Evolutionary conservation across 2,888 invertebrate species (phyloP).

Genomic region (Drosophila sordidapex): DNA sequence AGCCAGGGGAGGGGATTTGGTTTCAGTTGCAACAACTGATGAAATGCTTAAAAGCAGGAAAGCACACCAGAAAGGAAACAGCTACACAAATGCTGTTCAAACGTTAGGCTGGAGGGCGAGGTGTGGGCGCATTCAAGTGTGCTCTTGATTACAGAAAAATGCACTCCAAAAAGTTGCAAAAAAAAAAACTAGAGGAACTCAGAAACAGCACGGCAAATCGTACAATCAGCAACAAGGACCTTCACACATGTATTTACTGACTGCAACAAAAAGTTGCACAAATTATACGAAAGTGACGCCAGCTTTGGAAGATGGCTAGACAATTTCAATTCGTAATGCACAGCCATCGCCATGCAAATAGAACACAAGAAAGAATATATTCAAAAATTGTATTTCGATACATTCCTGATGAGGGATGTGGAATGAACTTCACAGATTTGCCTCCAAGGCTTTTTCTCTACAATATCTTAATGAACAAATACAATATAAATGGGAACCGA

Average conservation of each 20-base stretch:
- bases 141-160: slow-evolving; percentile 78
- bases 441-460: neutral
- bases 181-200: slow-evolving; percentile 26
- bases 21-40: slow-evolving; percentile 70
- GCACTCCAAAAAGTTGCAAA: slow-evolving; percentile 69
- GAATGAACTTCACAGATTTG: neutral
- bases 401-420: neutral
- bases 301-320: slow-evolving; percentile 19
- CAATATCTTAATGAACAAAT: neutral
- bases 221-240: slow-evolving; percentile 37
- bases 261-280: slow-evolving; percentile 60
- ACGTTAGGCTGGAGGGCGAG: neutral
- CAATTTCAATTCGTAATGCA: slow-evolving; percentile 5
- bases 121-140: slow-evolving; percentile 54
- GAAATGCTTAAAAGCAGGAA: slow-evolving; percentile 72
- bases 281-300: slow-evolving; percentile 71
- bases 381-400: neutral
- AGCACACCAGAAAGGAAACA: slow-evolving; percentile 32
- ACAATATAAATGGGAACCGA: neutral
- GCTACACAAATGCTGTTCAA: slow-evolving; percentile 11
- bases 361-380: neutral
- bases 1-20: neutral
- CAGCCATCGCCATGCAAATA: neutral
- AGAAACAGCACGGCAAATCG: slow-evolving; percentile 46
- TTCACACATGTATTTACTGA: slow-evolving; percentile 2